These are phyloP conservation scores for Papilio glaucus DNA, from an alignment of 1,140 invertebrate genomes.

Conservation along the genomic window DNA sequence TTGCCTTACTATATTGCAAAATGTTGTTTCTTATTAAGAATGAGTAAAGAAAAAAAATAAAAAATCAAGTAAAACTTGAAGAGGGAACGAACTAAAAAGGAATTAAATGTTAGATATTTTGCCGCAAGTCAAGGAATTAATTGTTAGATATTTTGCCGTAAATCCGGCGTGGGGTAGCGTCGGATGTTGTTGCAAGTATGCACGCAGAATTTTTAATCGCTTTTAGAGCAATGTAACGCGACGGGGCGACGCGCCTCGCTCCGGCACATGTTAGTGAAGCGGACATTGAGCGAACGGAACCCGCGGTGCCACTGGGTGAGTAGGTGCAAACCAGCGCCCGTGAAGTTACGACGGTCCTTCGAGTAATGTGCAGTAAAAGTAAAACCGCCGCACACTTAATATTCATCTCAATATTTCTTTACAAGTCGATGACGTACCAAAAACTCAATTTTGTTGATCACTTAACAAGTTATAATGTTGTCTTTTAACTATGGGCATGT, in stretches of 20 bases:
- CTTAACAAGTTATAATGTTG: background rate
- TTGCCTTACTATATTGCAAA: constrained; percentile 12
- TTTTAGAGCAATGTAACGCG: constrained; percentile 58
- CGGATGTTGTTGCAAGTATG: constrained; percentile 60
- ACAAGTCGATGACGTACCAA: constrained; percentile 4
- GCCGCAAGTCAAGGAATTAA: constrained; percentile 58
- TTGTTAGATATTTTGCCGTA: constrained; percentile 41
- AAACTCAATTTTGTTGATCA: background rate
- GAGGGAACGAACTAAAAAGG: constrained; percentile 11
- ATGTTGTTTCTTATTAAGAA: background rate
- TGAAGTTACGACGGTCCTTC: constrained; percentile 39
- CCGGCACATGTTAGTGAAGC: constrained; percentile 72
- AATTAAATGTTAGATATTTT: background rate
- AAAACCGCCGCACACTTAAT: background rate
- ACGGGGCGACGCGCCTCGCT: constrained; percentile 37
- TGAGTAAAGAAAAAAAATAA: constrained; percentile 20
- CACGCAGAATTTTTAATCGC: constrained; percentile 70
- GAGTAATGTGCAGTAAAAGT: background rate
- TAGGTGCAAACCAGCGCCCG: constrained; percentile 46
- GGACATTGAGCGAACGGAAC: constrained; percentile 54
- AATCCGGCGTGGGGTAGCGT: constrained; percentile 62
- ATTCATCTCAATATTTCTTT: constrained; percentile 20
- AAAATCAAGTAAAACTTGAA: constrained; percentile 33
- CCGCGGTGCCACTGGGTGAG: constrained; percentile 50
- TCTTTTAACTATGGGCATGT: too few species aligned